phyloP scores from a whole-genome alignment of 1,140 invertebrate species.

The Drosophila pseudoobscura region DNA sequence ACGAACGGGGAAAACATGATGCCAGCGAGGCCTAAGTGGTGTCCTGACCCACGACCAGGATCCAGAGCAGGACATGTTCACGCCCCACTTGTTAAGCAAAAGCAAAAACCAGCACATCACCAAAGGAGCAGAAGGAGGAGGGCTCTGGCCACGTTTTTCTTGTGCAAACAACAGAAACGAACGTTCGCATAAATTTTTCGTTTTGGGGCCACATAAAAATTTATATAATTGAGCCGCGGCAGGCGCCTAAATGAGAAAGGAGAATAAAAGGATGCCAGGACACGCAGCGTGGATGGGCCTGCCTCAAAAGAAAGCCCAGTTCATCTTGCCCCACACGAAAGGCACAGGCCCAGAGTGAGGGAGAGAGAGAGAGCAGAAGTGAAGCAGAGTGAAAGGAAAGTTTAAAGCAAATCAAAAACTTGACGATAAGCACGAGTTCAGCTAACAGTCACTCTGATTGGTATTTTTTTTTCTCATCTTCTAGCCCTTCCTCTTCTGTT shows the following conservation, averaged over 20 bases:
- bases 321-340: constrained; percentile 17
- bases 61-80: constrained; percentile 43
- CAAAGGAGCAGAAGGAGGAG: not conserved
- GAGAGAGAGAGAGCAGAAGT: constrained; percentile 5
- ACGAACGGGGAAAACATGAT: constrained; percentile 7
- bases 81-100: constrained; percentile 49
- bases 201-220: constrained; percentile 66
- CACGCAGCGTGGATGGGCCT: constrained; percentile 55
- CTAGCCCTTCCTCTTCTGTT: constrained; percentile 4
- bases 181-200: constrained; percentile 71
- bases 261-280: constrained; percentile 46
- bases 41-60: not conserved
- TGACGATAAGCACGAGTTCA: constrained; percentile 77
- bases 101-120: not conserved
- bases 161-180: constrained; percentile 69
- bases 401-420: constrained; percentile 81
- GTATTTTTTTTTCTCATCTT: constrained; percentile 63
- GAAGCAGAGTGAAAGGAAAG: constrained; percentile 50
- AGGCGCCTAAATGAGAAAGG: constrained; percentile 47
- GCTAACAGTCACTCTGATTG: constrained; percentile 76
- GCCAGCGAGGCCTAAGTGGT: not conserved
- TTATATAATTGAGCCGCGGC: constrained; percentile 75
- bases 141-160: constrained; percentile 25
- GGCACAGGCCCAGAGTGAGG: not conserved
- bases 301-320: constrained; percentile 63